phyloP scores from a whole-genome alignment of 2,113 vertebrate genomes.

The Gulo gulo region DNA sequence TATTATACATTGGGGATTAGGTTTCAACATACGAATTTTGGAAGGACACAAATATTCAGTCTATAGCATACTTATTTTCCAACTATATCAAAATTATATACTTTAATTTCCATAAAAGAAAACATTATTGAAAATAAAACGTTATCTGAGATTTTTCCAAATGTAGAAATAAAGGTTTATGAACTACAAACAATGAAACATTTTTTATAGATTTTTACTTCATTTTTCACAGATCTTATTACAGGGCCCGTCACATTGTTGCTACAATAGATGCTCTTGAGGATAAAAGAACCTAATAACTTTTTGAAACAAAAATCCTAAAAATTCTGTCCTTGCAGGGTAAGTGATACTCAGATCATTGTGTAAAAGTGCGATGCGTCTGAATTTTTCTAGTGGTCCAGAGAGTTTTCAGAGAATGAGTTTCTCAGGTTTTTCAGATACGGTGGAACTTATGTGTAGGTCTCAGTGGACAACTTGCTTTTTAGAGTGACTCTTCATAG shows the following conservation, averaged over 20 bases:
- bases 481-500: not conserved
- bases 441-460: not conserved
- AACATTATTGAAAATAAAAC: not conserved
- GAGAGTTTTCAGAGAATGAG: slow-evolving; percentile 15
- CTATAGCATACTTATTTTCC: not conserved
- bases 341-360: not conserved
- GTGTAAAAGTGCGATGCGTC: not conserved
- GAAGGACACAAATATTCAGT: not conserved
- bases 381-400: slow-evolving; percentile 2
- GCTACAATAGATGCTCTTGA: not conserved
- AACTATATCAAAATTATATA: not conserved
- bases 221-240: slow-evolving; percentile 6
- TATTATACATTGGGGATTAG: not conserved
- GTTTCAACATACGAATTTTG: not conserved
- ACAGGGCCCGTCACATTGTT: not conserved
- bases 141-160: not conserved
- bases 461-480: not conserved
- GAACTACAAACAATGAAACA: not conserved
- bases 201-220: slow-evolving; percentile 10
- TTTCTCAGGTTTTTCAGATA: not conserved
- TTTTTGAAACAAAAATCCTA: slow-evolving; percentile 12
- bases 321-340: not conserved
- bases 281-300: not conserved
- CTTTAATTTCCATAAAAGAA: slow-evolving; percentile 10
- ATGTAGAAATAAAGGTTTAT: not conserved